A percentile compares a stretch with the other conserved stretches of the same genome.
These are phyloP conservation scores for Onthophagus sagittarius DNA, from an alignment of 2,888 invertebrate species.

Conservation along the genomic window DNA sequence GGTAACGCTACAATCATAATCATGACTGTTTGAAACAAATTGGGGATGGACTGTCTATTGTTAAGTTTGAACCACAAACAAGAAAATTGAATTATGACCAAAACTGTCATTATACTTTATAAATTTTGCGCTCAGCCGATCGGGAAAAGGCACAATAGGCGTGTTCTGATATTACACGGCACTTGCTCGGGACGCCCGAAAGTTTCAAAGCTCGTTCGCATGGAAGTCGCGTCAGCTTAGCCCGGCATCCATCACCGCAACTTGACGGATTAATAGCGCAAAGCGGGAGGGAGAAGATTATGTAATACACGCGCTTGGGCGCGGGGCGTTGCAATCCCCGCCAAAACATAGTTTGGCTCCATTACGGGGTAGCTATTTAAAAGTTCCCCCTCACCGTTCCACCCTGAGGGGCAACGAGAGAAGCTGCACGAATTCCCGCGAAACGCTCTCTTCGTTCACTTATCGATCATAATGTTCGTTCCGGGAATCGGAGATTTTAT, in stretches of 20 bases:
- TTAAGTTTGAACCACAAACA: no score
- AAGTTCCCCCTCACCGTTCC: background rate
- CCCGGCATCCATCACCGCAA: background rate
- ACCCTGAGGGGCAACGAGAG: background rate
- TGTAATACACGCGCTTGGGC: background rate
- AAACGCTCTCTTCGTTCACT: background rate
- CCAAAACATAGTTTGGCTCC: background rate
- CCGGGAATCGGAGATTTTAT: background rate
- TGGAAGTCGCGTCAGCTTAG: background rate
- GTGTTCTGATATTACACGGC: background rate
- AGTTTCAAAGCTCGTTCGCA: background rate
- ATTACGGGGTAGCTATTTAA: background rate
- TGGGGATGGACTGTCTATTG: no score
- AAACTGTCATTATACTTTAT: background rate
- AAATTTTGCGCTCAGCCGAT: background rate
- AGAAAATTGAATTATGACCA: background rate
- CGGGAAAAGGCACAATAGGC: background rate
- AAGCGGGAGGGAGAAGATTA: background rate
- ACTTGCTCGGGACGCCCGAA: background rate
- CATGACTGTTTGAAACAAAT: no score
- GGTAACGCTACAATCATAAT: no score
- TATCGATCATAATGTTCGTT: background rate
- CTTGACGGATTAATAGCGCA: background rate
- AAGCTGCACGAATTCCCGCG: background rate
- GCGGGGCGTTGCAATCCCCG: background rate